Evolutionary conservation across 2,113 vertebrate genomes (phyloP).

Genomic region (Engraulis encrasicolus): DNA sequence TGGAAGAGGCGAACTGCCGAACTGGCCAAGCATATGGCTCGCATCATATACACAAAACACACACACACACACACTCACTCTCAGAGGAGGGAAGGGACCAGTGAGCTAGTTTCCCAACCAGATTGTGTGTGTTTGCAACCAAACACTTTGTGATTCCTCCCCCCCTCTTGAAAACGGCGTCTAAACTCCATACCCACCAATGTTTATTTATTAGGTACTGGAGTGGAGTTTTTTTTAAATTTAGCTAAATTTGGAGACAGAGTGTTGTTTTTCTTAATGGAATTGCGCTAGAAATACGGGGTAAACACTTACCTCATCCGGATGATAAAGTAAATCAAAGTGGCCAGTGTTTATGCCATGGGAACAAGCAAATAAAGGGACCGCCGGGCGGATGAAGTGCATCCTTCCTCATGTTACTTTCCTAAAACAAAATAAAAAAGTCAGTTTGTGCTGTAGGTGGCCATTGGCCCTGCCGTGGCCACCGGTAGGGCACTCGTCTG

Average conservation of each 20-base stretch:
- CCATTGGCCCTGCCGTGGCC: too few relatives aligned
- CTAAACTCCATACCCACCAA: neutral
- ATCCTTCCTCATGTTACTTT: neutral
- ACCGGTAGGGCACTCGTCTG: too few relatives aligned
- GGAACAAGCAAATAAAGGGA: neutral
- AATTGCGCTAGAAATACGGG: neutral
- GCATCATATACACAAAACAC: neutral
- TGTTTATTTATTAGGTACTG: conserved; percentile 12
- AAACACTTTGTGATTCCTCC: conserved; percentile 1
- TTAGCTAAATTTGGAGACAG: neutral
- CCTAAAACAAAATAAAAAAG: neutral
- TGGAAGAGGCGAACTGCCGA: conserved; percentile 42
- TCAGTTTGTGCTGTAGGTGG: too few relatives aligned
- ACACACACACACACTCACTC: neutral
- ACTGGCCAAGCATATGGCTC: conserved; percentile 48
- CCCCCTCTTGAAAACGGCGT: neutral
- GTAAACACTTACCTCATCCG: conserved; percentile 5
- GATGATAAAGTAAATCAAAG: conserved; percentile 10
- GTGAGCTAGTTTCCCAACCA: neutral
- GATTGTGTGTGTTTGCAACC: conserved; percentile 11
- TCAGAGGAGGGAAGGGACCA: neutral
- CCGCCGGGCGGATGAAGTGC: neutral
- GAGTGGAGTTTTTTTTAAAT: too few relatives aligned
- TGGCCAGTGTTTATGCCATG: neutral
- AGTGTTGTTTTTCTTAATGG: conserved; percentile 1